These are phyloP conservation scores for Myotis myotis DNA, from an alignment of 2,797 vertebrate species.

Conservation along the genomic window DNA sequence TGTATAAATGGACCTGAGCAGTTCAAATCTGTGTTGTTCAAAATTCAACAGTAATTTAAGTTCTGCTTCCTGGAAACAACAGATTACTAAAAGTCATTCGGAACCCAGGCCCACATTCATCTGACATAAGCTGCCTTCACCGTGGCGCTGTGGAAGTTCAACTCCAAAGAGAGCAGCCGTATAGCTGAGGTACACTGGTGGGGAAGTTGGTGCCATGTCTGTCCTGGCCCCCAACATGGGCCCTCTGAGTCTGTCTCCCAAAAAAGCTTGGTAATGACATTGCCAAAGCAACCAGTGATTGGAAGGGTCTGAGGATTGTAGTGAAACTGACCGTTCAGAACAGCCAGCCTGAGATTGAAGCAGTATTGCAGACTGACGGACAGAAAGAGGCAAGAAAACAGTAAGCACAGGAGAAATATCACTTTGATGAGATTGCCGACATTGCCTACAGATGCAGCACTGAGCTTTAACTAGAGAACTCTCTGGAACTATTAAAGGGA, in stretches of 20 bases:
- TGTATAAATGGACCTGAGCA: background rate
- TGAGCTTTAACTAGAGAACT: background rate
- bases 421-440: background rate
- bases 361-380: background rate
- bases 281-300: background rate
- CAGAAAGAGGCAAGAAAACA: background rate
- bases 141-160: fast-evolving
- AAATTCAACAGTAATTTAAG: background rate
- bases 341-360: background rate
- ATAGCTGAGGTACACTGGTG: background rate
- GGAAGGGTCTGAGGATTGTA: background rate
- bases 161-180: background rate
- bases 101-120: background rate
- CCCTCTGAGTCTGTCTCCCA: background rate
- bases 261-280: background rate
- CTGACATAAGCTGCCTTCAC: background rate
- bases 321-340: background rate
- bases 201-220: background rate
- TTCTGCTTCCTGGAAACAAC: background rate
- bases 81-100: background rate
- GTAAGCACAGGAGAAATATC: background rate
- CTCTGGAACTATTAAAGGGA: background rate
- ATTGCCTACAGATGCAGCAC: background rate
- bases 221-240: background rate
- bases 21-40: background rate